Percentiles rank a stretch among this genome's conserved stretches.
Evolutionary conservation across 2,113 vertebrate genomes (phyloP).

Genomic region (Centropristis striata): DNA sequence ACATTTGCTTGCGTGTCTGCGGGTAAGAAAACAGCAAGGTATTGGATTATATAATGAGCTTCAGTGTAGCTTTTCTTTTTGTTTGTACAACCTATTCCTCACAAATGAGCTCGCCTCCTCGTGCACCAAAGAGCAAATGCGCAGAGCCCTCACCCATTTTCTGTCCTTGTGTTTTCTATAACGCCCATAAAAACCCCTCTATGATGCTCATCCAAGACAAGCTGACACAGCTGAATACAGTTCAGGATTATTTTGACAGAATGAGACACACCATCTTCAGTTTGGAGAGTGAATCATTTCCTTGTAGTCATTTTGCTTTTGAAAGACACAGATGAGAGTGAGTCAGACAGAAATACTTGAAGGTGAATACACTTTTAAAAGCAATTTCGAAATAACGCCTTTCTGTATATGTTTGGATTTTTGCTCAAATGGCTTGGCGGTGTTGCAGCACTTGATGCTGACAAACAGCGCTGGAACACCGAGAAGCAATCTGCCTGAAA

Average conservation of each 20-base stretch:
- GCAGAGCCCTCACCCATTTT: constrained; percentile 35
- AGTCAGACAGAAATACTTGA: constrained; percentile 34
- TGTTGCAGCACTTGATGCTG: constrained; percentile 39
- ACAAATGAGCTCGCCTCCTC: constrained; percentile 52
- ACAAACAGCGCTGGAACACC: constrained; percentile 39
- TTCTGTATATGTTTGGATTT: constrained; percentile 52
- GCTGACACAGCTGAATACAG: constrained; percentile 59
- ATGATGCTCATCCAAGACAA: constrained; percentile 40
- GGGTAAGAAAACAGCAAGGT: constrained; percentile 33
- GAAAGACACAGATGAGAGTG: constrained; percentile 49
- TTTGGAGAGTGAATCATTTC: constrained; percentile 53
- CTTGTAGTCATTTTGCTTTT: constrained; percentile 52
- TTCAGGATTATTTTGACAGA: constrained; percentile 59
- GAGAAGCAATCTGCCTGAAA: constrained; percentile 50
- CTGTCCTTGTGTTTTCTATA: constrained; percentile 48
- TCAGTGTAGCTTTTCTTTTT: constrained; percentile 20
- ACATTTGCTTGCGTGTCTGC: constrained; percentile 27
- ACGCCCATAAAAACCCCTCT: constrained; percentile 5
- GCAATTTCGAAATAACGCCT: constrained; percentile 40
- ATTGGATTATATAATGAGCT: constrained; percentile 58
- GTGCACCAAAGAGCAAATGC: constrained; percentile 53
- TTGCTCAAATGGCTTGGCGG: constrained; percentile 45
- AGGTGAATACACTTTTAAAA: constrained; percentile 60
- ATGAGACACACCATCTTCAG: constrained; percentile 42
- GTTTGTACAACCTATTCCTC: constrained; percentile 47